Base-by-base conservation (phyloP, 1,140 invertebrate species). In the Lethrus apterus region DNA sequence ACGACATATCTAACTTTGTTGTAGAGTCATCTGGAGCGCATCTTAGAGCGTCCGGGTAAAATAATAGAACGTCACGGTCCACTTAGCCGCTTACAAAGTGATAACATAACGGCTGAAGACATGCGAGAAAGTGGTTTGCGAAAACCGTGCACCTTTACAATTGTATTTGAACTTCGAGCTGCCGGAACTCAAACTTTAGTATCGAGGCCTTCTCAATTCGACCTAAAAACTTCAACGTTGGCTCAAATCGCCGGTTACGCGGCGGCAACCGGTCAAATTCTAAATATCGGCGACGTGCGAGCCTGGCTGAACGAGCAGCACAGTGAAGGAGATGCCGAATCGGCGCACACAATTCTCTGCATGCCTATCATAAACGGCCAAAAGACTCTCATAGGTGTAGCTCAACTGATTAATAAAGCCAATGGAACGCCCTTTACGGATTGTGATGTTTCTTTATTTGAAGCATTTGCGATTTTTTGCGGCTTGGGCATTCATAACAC, bases 381-480 rank as follows among this genome's bases (percentile, higher is more conserved):
- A 62, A 84, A 83, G 54, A 76, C 75, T 30, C 83, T 94, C 2
- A 91, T 48, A 56, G 93, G 93, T 11, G 93, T 96, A 0, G 88
- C 89, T 32, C 93, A 95, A 59, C 72, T 96, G 18, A 90, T 96
- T 26, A 96, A 96, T 65, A 96, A 96, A 79, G 84, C 78, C 51
- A 93, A 89, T 60, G 84, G 84, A 0, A 77, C 78, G 19, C 82
- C 87, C 13, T 93, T 93, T 58, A 86, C 84, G 8, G 88, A 93
- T 44, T 83, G 84, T 13, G 89, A 93, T 66, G 86, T 91, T 18
- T 89, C 86, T 1, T 84, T 90, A 58, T 92, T 94, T 60, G 88
- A 97, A 71, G 93, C 93, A 1, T 97, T 98, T 68, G 92, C 92
- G 20, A 95, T 97, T 48, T 98, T 97, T 67, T 96, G 92, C 65